phyloP scores from a whole-genome alignment of 2,113 vertebrate species.

The Amphiprion ocellaris region DNA sequence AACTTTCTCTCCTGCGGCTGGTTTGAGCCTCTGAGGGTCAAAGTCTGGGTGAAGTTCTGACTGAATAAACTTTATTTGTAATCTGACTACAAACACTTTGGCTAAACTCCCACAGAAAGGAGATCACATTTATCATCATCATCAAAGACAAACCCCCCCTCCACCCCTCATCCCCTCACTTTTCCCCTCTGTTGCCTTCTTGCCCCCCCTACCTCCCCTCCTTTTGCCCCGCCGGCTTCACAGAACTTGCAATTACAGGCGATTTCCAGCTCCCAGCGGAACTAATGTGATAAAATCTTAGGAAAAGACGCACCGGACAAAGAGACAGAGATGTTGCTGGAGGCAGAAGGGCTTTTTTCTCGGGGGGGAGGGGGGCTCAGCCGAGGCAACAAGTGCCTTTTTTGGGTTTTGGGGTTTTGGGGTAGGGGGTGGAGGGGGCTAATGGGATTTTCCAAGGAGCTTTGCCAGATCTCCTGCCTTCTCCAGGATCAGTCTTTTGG shows the following conservation, averaged over 20 bases:
- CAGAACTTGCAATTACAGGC: constrained; percentile 65
- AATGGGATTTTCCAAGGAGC: constrained; percentile 86
- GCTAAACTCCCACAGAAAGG: no score
- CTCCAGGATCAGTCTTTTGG: constrained; percentile 77
- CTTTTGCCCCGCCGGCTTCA: constrained; percentile 34
- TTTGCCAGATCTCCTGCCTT: constrained; percentile 83
- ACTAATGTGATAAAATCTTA: constrained; percentile 84
- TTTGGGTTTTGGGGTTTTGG: constrained; percentile 10
- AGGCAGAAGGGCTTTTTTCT: constrained; percentile 19
- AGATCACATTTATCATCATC: background rate
- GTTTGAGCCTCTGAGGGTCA: no score
- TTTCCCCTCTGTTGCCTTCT: constrained; percentile 21
- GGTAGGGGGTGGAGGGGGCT: constrained; percentile 50
- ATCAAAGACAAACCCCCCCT: background rate
- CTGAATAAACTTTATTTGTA: no score
- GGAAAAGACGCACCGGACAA: constrained; percentile 76
- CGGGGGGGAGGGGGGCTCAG: constrained; percentile 35
- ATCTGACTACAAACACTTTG: no score
- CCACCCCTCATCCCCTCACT: background rate
- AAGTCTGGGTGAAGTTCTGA: no score
- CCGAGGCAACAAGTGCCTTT: constrained; percentile 81
- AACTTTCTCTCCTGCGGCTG: no score
- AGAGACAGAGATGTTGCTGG: constrained; percentile 79
- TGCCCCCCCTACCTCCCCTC: constrained; percentile 17
- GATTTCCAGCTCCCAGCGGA: constrained; percentile 81